These are phyloP conservation scores for Pithys albifrons DNA, from an alignment of 2,113 vertebrate genomes.

Conservation along the genomic window DNA sequence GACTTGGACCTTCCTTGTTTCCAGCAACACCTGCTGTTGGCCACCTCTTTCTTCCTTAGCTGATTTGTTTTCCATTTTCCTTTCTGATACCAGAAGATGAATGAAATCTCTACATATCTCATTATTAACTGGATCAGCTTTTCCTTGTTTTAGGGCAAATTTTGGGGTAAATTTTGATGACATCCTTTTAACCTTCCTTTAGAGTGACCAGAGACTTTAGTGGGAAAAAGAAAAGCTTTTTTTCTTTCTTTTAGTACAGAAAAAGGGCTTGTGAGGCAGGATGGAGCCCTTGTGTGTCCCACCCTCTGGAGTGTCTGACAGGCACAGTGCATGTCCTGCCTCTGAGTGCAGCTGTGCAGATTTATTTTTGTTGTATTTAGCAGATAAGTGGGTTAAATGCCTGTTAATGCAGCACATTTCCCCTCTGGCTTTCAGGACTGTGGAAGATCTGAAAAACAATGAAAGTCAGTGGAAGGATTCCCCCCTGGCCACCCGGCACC, in stretches of 20 bases:
- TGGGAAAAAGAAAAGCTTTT: neutral
- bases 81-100: neutral
- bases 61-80: neutral
- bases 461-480: slow-evolving; percentile 98
- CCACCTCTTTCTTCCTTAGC: neutral
- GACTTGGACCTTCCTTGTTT: neutral
- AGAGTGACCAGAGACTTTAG: neutral
- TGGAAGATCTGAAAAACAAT: slow-evolving; percentile 97
- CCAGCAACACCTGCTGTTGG: neutral
- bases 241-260: neutral
- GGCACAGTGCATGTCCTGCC: neutral
- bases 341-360: neutral
- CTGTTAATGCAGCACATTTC: neutral
- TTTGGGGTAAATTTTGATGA: neutral
- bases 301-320: neutral
- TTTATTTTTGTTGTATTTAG: neutral
- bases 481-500: slow-evolving; percentile 89
- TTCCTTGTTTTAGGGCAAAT: neutral
- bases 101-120: neutral
- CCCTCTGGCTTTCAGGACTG: slow-evolving; percentile 81
- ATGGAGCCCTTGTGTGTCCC: neutral
- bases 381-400: neutral
- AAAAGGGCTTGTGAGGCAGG: neutral
- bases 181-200: neutral
- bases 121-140: neutral